These are phyloP conservation scores for Phortica okadai DNA, from an alignment of 2,888 invertebrate species.

Conservation along the genomic window DNA sequence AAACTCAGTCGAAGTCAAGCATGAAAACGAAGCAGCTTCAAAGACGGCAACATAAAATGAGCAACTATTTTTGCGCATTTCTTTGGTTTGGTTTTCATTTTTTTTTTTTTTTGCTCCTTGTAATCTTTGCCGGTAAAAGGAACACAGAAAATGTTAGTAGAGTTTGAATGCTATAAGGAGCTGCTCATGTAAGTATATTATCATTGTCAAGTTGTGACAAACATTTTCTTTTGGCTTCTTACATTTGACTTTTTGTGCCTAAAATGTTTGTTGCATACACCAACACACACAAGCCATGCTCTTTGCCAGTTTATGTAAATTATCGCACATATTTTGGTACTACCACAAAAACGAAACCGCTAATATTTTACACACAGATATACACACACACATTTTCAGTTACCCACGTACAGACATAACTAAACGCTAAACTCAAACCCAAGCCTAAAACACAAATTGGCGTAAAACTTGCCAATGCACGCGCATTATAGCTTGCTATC, in stretches of 20 bases:
- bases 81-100: too few species aligned
- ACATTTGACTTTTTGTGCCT: slow-evolving; percentile 61
- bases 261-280: slow-evolving; percentile 62
- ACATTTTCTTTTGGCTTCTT: not conserved
- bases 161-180: too few species aligned
- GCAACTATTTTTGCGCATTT: too few species aligned
- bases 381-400: not conserved
- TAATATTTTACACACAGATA: slow-evolving; percentile 6
- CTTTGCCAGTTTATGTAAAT: slow-evolving; percentile 65
- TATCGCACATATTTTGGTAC: slow-evolving; percentile 66
- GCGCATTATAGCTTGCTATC: slow-evolving; percentile 55
- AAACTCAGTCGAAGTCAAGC: not conserved
- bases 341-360: slow-evolving; percentile 44
- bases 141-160: too few species aligned
- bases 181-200: too few species aligned
- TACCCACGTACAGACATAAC: not conserved
- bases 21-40: not conserved
- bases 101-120: too few species aligned
- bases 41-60: too few species aligned
- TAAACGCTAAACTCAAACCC: not conserved
- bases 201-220: too few species aligned
- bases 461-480: slow-evolving; percentile 63
- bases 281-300: slow-evolving; percentile 46
- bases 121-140: too few species aligned
- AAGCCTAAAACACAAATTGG: slow-evolving; percentile 54